These are phyloP conservation scores for Symphodus melops DNA, from an alignment of 2,113 vertebrate genomes.

Conservation along the genomic window DNA sequence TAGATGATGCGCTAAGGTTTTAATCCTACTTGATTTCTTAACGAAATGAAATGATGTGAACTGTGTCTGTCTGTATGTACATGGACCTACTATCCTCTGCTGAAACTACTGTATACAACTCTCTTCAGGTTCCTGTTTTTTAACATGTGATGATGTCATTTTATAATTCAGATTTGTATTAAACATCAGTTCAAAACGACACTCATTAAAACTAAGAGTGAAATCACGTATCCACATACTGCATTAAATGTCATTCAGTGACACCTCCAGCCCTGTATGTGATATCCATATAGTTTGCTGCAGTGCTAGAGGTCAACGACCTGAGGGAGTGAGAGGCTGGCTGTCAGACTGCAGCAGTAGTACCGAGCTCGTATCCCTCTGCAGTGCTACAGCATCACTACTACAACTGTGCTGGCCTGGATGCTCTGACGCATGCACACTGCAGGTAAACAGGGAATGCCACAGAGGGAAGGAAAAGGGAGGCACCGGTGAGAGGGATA, in stretches of 20 bases:
- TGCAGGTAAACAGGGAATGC: constrained; percentile 72
- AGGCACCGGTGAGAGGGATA: background rate
- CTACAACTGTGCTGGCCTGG: constrained; percentile 36
- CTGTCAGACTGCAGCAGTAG: constrained; percentile 66
- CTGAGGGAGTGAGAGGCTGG: constrained; percentile 27
- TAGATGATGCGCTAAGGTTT: background rate
- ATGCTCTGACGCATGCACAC: constrained; percentile 62
- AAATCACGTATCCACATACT: too few relatives aligned
- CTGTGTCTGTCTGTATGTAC: background rate
- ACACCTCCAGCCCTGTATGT: constrained; percentile 3
- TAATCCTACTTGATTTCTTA: background rate
- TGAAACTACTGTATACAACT: background rate
- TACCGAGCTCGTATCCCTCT: constrained; percentile 54
- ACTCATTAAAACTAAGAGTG: too few relatives aligned
- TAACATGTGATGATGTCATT: too few relatives aligned
- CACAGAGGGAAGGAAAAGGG: constrained; percentile 14
- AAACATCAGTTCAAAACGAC: too few relatives aligned
- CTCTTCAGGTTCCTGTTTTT: background rate
- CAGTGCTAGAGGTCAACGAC: constrained; percentile 67
- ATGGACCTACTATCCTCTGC: background rate
- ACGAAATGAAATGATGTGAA: background rate
- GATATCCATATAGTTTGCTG: constrained; percentile 50
- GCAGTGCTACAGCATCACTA: constrained; percentile 66
- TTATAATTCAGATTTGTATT: too few relatives aligned
- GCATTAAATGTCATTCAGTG: too few relatives aligned